Base-by-base conservation (phyloP, 1,140 invertebrate species). In the Archegozetes longisetosus region DNA sequence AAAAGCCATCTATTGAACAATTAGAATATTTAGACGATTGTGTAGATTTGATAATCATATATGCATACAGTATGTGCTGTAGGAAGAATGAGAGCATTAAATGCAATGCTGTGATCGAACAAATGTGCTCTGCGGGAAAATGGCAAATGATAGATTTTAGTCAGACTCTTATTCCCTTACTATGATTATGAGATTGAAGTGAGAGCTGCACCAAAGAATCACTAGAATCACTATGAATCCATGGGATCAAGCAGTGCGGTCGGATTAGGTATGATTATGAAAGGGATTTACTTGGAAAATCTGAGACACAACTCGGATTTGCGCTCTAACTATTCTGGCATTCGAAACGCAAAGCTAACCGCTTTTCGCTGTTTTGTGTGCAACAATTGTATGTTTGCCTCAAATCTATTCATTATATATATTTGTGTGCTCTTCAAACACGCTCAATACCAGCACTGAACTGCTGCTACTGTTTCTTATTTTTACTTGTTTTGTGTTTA, bases 261-360 rank as follows among this genome's bases (percentile, higher is more conserved):
- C 55, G 55, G 55, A 57, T 57, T 57, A 57, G n/a, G 55, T 25
- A 46, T 22, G 55, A 57, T 57, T 57, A 57, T n/a, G 32, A 20
- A 40, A 40, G 40, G 26, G 55, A 46, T 57, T 57, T 57, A 50
- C 55, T 49, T 12, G 55, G 28, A 50, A 57, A 57, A 57, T 47
- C 55, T 57, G 29, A 57, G 55, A 57, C 55, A 57, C 29, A 57
- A 57, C 55, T 55, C 32, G 27, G 53, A 55, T 55, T 55, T 55
- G 53, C 53, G 53, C 53, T 55, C 32, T 27, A n/a, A n/a, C n/a
- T n/a, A n/a, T n/a, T n/a, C n/a, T n/a, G n/a, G n/a, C n/a, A n/a
- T n/a, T n/a, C n/a, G n/a, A n/a, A n/a, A n/a, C n/a, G n/a, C n/a
- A n/a, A n/a, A n/a, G n/a, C n/a, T n/a, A n/a, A n/a, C n/a, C n/a